Percentiles rank a stretch among this genome's conserved stretches.
phyloP scores from a whole-genome alignment of 2,797 vertebrate genomes.

The Liasis olivaceus region DNA sequence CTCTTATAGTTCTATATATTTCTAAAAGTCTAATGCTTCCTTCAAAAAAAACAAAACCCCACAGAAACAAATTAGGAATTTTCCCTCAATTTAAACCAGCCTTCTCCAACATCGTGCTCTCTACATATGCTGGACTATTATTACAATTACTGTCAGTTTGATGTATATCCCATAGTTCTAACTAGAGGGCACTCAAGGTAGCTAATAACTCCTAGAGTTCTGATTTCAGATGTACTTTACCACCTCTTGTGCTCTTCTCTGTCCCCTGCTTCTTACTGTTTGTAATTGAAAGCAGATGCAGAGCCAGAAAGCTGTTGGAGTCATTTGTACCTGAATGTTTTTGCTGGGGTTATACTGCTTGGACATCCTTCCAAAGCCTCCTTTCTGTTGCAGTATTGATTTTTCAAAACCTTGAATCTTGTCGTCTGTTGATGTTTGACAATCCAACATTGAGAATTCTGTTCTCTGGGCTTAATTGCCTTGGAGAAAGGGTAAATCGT shows the following conservation, averaged over 20 bases:
- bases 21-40: not conserved
- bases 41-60: not conserved
- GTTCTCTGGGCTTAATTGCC: constrained; percentile 12
- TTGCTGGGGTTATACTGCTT: not conserved
- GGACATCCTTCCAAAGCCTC: not conserved
- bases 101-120: not conserved
- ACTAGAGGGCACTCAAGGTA: not conserved
- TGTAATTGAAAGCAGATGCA: not conserved
- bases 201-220: not conserved
- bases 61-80: not conserved
- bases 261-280: rapidly evolving
- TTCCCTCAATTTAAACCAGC: not conserved
- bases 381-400: not conserved
- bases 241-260: not conserved
- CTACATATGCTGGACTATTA: not conserved
- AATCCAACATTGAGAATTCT: constrained; percentile 14
- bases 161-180: not conserved
- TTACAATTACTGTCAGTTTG: not conserved
- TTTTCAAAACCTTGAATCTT: not conserved
- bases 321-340: not conserved
- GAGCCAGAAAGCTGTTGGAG: not conserved
- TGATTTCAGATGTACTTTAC: not conserved
- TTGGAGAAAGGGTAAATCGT: constrained; percentile 23
- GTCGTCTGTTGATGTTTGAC: not conserved
- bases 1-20: constrained; percentile 13